Percentiles rank a stretch among this genome's conserved stretches.
Conservation (phyloP, 2,797 vertebrate genomes). For the Oceanodroma leucorhoa region DNA sequence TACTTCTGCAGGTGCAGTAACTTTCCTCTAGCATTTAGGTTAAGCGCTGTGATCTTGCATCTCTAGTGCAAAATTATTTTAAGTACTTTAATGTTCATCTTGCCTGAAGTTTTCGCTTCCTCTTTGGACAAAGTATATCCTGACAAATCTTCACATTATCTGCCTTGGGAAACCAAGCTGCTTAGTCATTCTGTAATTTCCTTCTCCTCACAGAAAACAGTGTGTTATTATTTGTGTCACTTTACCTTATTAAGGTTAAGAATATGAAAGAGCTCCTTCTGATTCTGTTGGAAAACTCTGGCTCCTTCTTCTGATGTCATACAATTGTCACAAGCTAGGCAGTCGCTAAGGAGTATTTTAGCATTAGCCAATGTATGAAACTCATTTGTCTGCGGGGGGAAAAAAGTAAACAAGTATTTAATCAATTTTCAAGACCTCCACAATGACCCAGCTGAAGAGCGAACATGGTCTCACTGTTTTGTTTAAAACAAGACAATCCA, state of each 20-base stretch:
- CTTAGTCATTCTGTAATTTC: neutral
- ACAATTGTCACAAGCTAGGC: slow-evolving; percentile 92
- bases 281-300: slow-evolving; percentile 89
- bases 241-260: slow-evolving; percentile 91
- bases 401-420: neutral
- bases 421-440: neutral
- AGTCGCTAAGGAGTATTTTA: slow-evolving; percentile 89
- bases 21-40: neutral
- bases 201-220: neutral
- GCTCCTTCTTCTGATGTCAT: slow-evolving; percentile 86
- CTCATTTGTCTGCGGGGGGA: slow-evolving; percentile 74
- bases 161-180: neutral
- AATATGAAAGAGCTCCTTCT: slow-evolving; percentile 84
- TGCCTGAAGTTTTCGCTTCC: neutral
- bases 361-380: slow-evolving; percentile 76
- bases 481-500: neutral
- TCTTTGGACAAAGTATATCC: neutral
- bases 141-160: neutral
- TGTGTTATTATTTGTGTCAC: neutral
- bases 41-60: neutral
- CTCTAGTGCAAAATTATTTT: neutral
- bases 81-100: neutral
- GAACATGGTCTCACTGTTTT: neutral
- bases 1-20: neutral
- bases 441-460: neutral